Evolutionary conservation across 1,140 invertebrate genomes (phyloP).

Genomic region (Calephelis virginiensis): DNA sequence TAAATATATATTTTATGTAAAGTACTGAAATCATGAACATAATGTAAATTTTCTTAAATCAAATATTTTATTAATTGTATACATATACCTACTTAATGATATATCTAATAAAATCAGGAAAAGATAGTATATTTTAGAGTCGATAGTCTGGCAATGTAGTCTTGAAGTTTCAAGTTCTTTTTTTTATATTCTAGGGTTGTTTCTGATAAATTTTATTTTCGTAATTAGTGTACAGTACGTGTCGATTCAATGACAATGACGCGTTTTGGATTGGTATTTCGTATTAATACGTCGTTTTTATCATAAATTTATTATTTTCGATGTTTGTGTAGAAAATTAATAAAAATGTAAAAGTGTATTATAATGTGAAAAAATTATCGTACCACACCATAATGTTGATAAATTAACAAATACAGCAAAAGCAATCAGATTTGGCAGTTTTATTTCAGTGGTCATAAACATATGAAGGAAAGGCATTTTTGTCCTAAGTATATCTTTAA

Average conservation of each 20-base stretch:
- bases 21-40: conserved; percentile 53
- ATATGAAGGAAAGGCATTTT: too few species aligned
- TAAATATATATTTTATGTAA: conserved; percentile 55
- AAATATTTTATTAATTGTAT: conserved; percentile 21
- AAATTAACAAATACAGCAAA: conserved; percentile 72
- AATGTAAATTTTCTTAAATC: conserved; percentile 31
- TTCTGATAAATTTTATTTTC: conserved; percentile 63
- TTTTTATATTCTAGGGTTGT: conserved; percentile 28
- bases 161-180: conserved; percentile 15
- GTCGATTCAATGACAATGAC: conserved; percentile 42
- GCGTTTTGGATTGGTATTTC: conserved; percentile 46
- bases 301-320: conserved; percentile 59
- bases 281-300: conserved; percentile 29
- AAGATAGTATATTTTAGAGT: not conserved
- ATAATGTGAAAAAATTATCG: conserved; percentile 64
- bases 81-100: not conserved
- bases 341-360: conserved; percentile 65
- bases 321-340: conserved; percentile 39
- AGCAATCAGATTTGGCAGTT: conserved; percentile 31
- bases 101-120: not conserved
- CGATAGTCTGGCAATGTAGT: not conserved
- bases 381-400: conserved; percentile 50
- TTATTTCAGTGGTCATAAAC: conserved; percentile 28
- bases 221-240: conserved; percentile 58
- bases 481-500: too few species aligned